Conservation (phyloP, 2,113 vertebrate species). For the Sapajus apella region DNA sequence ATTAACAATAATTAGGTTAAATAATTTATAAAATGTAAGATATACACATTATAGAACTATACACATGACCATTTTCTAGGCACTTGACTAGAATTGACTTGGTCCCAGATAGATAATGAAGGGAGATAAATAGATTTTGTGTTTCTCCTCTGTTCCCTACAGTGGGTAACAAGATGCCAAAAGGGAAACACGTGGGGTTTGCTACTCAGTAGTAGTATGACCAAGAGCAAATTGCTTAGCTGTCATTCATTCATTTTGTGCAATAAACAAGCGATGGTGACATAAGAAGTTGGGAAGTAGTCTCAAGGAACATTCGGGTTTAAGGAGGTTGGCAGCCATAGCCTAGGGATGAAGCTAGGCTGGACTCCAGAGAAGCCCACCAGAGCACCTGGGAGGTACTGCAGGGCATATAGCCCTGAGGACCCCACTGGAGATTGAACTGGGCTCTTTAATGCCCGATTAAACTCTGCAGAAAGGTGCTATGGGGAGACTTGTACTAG, state of each 20-base stretch:
- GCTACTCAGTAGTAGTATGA: background rate
- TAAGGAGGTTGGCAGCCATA: background rate
- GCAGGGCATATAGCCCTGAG: accelerated
- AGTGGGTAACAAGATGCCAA: background rate
- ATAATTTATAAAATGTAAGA: background rate
- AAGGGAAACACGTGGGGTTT: background rate
- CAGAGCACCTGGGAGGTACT: background rate
- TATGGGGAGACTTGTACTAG: background rate
- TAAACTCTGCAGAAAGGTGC: background rate
- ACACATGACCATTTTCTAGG: background rate
- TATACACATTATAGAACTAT: background rate
- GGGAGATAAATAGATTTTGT: background rate
- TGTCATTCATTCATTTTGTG: background rate
- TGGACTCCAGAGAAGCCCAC: background rate
- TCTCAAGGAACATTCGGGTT: background rate
- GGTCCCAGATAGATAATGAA: background rate
- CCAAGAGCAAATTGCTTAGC: background rate
- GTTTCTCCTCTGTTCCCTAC: background rate
- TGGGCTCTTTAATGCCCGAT: background rate
- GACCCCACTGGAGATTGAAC: background rate
- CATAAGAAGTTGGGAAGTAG: background rate
- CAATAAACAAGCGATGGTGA: background rate
- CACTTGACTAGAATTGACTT: background rate
- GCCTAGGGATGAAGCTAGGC: background rate
- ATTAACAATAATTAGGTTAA: conserved; percentile 6